Base-by-base conservation (phyloP, 2,113 vertebrate genomes). In the Misgurnus anguillicaudatus region DNA sequence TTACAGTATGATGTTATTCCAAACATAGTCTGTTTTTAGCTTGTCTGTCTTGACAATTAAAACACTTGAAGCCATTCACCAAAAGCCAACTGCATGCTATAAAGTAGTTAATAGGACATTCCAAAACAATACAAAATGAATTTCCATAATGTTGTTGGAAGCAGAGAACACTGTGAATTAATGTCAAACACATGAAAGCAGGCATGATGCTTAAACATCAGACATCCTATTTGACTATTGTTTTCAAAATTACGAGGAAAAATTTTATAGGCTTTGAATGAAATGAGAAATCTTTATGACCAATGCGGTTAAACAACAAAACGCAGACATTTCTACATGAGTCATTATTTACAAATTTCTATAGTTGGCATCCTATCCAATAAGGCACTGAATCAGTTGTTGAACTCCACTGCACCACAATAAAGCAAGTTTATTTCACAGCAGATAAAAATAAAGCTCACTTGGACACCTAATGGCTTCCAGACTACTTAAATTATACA, bases 381-480 rank as follows among this genome's bases (percentile, higher is more conserved):
- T 36, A 31, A 73, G n/a, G 17, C 60, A 24, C 3, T 61, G 19
- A 67, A 79, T 31, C 16, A 41, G 48, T 60, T 81, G 48, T 16
- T 31, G 6, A 74, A 48, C 24, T 60, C 51, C 31, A 58, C 36
- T 63, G 36, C 39, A 48, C 67, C 65, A 73, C 38, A 73, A 69
- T 77, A 77, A 67, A 68, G 55, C 65, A 77, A 71, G 24, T 31
- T 75, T 63, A 9, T 47, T 68, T 79, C 51, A 71, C 67, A 79
- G 73, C 61, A 60, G 62, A 77, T 78, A 70, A 47, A 68, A 83
- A 78, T 69, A 83, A 75, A 60, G 38, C 53, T 48, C 11, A 74
- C 64, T 77, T 81, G 19, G 9, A 53, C 71, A 66, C 65, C 31
- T 39, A 63, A 81, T 72, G 61, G 57, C 65, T 83, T 85, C 78